Conservation (phyloP, 2,888 invertebrate genomes). For the Cheilosia impressa region DNA sequence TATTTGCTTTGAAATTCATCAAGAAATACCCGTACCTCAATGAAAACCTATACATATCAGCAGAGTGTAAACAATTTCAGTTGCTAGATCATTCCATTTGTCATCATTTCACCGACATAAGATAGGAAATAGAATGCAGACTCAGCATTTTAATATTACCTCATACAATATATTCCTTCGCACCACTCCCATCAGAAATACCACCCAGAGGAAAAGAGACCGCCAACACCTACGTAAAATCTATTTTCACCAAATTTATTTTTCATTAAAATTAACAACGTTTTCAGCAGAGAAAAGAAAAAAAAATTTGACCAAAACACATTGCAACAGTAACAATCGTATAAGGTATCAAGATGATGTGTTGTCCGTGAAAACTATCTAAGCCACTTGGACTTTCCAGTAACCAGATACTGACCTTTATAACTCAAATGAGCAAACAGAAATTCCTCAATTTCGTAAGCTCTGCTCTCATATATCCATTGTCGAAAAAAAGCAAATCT, state of each 20-base stretch:
- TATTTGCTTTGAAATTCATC: not conserved
- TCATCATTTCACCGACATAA: slow-evolving; percentile 43
- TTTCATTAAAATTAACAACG: slow-evolving; percentile 22
- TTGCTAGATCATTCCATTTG: slow-evolving; percentile 48
- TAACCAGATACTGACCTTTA: slow-evolving; percentile 71
- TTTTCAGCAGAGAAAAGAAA: not conserved
- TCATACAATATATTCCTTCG: slow-evolving; percentile 1
- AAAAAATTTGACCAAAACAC: slow-evolving; percentile 12
- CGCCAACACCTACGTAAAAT: slow-evolving; percentile 61
- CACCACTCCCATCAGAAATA: not conserved
- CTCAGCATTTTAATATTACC: slow-evolving; percentile 15
- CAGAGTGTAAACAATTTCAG: slow-evolving; percentile 38
- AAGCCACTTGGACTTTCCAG: slow-evolving; percentile 46
- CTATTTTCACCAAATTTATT: slow-evolving; percentile 45
- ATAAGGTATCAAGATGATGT: not conserved
- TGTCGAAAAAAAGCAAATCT: slow-evolving; percentile 74
- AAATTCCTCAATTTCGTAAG: slow-evolving; percentile 63
- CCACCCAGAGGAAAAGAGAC: slow-evolving; percentile 18
- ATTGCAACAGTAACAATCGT: slow-evolving; percentile 51
- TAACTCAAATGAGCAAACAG: slow-evolving; percentile 21
- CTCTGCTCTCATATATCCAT: slow-evolving; percentile 82
- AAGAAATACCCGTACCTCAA: not conserved
- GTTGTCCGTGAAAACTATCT: slow-evolving; percentile 54
- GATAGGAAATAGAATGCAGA: slow-evolving; percentile 31
- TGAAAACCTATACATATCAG: not conserved